A percentile compares a stretch with the other conserved stretches of the same genome.
Evolutionary conservation across 2,888 invertebrate genomes (phyloP).

Genomic region (Macaria notata): DNA sequence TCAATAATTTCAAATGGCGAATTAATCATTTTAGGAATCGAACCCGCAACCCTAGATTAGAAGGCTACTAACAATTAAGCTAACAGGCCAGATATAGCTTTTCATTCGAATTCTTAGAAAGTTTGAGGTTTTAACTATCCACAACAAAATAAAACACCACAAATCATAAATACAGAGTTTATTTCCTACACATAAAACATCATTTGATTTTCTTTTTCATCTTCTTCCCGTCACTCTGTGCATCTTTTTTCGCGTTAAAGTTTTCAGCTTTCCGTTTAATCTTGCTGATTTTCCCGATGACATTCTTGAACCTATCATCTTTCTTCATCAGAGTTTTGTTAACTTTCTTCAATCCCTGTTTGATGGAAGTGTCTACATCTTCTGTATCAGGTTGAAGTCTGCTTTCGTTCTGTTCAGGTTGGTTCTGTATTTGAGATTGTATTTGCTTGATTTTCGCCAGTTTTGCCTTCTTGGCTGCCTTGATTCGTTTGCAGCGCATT

Average conservation of each 20-base stretch:
- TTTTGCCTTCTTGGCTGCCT: conserved; percentile 70
- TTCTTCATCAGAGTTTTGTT: conserved; percentile 74
- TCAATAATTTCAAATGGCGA: too few relatives aligned
- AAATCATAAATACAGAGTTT: not conserved
- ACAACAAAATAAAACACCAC: not conserved
- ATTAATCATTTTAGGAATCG: too few relatives aligned
- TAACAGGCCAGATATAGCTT: too few relatives aligned
- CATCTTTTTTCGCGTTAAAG: conserved; percentile 34
- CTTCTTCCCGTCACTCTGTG: conserved; percentile 39
- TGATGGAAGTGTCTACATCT: conserved; percentile 63
- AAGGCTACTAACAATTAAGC: too few relatives aligned
- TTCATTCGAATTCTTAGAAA: too few relatives aligned
- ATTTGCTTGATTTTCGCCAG: conserved; percentile 64
- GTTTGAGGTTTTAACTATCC: too few relatives aligned
- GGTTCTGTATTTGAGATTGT: conserved; percentile 53
- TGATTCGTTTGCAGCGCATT: conserved; percentile 69
- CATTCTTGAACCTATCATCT: conserved; percentile 72
- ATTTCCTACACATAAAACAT: not conserved
- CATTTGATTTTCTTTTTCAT: conserved; percentile 39
- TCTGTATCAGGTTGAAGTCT: conserved; percentile 47
- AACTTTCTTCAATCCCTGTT: conserved; percentile 61
- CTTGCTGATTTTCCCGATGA: conserved; percentile 70
- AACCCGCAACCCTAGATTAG: too few relatives aligned
- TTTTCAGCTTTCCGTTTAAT: conserved; percentile 72
- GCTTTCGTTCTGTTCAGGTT: conserved; percentile 37